Conservation (phyloP, 2,113 vertebrate genomes). For the Lepisosteus osseus region DNA sequence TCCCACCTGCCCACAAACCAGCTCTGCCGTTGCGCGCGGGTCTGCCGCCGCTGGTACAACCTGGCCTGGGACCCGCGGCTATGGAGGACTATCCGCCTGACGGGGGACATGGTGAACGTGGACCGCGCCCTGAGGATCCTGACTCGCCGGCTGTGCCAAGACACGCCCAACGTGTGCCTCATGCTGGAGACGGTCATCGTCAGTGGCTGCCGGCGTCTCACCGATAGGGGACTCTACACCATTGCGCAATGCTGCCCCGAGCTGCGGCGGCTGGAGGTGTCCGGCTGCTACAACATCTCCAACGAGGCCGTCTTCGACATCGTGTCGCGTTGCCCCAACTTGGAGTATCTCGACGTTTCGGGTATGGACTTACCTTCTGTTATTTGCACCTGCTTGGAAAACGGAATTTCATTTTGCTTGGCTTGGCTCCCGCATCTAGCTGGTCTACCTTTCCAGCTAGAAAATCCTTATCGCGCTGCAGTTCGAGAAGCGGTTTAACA, state of each 20-base stretch:
- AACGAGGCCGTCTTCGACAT: conserved; percentile 93
- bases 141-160: conserved; percentile 91
- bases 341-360: conserved; percentile 95
- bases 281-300: conserved; percentile 91
- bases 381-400: too few relatives aligned
- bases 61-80: conserved; percentile 93
- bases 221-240: conserved; percentile 89
- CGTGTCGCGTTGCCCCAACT: conserved; percentile 89
- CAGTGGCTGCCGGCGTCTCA: conserved; percentile 90
- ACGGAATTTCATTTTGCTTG: too few relatives aligned
- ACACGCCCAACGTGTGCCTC: conserved; percentile 95
- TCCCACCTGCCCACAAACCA: conserved; percentile 92
- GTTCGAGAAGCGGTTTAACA: too few relatives aligned
- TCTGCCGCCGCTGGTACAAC: conserved; percentile 95
- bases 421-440: too few relatives aligned
- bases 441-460: too few relatives aligned
- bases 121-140: conserved; percentile 92
- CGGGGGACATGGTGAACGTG: conserved; percentile 84
- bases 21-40: conserved; percentile 89
- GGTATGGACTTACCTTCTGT: conserved; percentile 59
- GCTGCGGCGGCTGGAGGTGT: conserved; percentile 84
- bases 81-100: conserved; percentile 85
- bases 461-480: too few relatives aligned
- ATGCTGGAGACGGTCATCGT: conserved; percentile 89
- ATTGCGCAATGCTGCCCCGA: conserved; percentile 94